A percentile compares a stretch with the other conserved stretches of the same genome.
These are phyloP conservation scores for Parauchenoglanis punctatus DNA, from an alignment of 2,797 vertebrate species.

Conservation along the genomic window DNA sequence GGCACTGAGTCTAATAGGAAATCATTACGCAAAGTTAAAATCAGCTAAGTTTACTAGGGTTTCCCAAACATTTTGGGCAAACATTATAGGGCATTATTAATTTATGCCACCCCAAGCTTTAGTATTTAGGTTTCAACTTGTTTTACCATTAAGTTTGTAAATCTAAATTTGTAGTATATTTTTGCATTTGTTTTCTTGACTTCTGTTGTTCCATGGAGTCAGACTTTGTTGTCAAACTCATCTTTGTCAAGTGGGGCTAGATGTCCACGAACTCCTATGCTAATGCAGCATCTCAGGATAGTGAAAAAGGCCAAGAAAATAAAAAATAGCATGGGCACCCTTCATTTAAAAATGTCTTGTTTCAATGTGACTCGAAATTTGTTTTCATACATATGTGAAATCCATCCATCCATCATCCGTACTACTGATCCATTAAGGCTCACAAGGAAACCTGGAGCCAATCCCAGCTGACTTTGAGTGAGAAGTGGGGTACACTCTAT, in stretches of 20 bases:
- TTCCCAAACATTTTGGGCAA: neutral
- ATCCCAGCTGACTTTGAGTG: too few relatives aligned
- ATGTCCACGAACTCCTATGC: neutral
- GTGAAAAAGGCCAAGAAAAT: neutral
- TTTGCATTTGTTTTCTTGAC: neutral
- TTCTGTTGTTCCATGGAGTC: neutral
- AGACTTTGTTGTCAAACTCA: neutral
- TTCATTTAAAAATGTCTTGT: neutral
- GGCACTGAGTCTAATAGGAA: neutral
- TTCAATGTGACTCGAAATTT: neutral
- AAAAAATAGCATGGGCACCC: neutral
- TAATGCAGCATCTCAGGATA: neutral
- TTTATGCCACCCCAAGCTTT: neutral
- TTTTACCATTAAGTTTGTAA: neutral
- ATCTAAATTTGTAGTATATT: neutral
- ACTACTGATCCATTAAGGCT: too few relatives aligned
- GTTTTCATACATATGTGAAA: neutral
- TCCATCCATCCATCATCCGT: too few relatives aligned
- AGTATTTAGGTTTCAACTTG: neutral
- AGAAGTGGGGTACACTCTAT: too few relatives aligned
- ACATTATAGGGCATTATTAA: neutral
- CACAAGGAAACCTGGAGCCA: too few relatives aligned
- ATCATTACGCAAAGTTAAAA: neutral
- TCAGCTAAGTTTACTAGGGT: neutral
- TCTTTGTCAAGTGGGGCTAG: neutral